Conservation (phyloP, 2,888 invertebrate species). For the Myopa tessellatipennis region DNA sequence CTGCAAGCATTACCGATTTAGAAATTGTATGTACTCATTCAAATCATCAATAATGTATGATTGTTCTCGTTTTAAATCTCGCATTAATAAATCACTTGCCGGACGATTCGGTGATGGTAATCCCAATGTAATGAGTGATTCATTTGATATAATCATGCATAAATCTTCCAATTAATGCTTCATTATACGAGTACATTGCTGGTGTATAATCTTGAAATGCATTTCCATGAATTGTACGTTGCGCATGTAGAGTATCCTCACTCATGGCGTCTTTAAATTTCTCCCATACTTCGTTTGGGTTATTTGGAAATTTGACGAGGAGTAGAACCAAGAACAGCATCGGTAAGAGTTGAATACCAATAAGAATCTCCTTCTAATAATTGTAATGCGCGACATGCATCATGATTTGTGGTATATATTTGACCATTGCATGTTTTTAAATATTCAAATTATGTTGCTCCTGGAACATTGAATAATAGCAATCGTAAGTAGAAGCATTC, state of each 20-base stretch:
- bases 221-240: background rate
- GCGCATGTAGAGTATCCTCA: background rate
- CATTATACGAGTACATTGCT: background rate
- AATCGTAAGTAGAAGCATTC: too few species aligned
- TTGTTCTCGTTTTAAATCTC: too few species aligned
- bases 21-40: too few species aligned
- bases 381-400: too few species aligned
- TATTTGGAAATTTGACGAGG: background rate
- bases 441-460: background rate
- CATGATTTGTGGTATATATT: background rate
- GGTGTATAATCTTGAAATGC: background rate
- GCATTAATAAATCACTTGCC: too few species aligned
- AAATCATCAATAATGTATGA: too few species aligned
- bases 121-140: background rate
- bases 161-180: background rate
- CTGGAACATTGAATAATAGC: background rate
- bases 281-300: background rate
- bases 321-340: too few species aligned
- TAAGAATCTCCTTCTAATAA: too few species aligned
- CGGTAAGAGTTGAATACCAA: too few species aligned
- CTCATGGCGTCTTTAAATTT: background rate
- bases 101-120: too few species aligned
- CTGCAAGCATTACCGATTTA: background rate
- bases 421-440: background rate
- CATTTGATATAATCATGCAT: background rate